These are phyloP conservation scores for Pristionchus entomophagus DNA, from an alignment of 2,888 invertebrate species.

Conservation along the genomic window DNA sequence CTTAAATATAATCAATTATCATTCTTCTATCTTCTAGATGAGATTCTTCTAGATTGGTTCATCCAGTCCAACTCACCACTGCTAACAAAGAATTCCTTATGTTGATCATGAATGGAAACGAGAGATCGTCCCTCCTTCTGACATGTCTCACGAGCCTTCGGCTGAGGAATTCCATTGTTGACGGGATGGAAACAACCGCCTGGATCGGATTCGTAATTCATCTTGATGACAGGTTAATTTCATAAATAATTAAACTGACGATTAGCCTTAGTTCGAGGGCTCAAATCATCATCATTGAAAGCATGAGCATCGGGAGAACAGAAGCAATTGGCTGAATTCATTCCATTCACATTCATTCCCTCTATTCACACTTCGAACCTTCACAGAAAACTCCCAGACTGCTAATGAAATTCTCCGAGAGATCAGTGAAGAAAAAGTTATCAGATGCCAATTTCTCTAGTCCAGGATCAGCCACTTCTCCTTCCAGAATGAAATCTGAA, in stretches of 20 bases:
- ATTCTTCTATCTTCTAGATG: neutral
- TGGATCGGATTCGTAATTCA: neutral
- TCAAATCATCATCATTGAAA: constrained; percentile 12
- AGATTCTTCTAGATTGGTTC: neutral
- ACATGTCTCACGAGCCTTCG: constrained; percentile 19
- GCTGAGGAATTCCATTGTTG: constrained; percentile 1
- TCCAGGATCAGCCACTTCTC: neutral
- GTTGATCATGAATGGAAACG: constrained; percentile 10
- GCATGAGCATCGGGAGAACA: neutral
- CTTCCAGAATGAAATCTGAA: constrained; percentile 14
- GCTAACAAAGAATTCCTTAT: constrained; percentile 18
- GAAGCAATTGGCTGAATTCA: constrained; percentile 4
- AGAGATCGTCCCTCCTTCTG: neutral
- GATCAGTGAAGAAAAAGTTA: constrained; percentile 38
- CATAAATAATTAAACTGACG: neutral
- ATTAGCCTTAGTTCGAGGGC: neutral
- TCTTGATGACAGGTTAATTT: neutral
- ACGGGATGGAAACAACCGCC: constrained; percentile 39
- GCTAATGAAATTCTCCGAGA: constrained; percentile 1
- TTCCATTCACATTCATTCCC: neutral
- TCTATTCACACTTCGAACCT: neutral
- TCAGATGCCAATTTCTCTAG: constrained; percentile 1
- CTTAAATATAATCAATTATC: neutral
- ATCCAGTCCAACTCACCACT: neutral
- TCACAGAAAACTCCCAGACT: constrained; percentile 31